A percentile compares a stretch with the other conserved stretches of the same genome.
These are phyloP conservation scores for Morus bassanus DNA, from an alignment of 2,797 vertebrate genomes.

Conservation along the genomic window DNA sequence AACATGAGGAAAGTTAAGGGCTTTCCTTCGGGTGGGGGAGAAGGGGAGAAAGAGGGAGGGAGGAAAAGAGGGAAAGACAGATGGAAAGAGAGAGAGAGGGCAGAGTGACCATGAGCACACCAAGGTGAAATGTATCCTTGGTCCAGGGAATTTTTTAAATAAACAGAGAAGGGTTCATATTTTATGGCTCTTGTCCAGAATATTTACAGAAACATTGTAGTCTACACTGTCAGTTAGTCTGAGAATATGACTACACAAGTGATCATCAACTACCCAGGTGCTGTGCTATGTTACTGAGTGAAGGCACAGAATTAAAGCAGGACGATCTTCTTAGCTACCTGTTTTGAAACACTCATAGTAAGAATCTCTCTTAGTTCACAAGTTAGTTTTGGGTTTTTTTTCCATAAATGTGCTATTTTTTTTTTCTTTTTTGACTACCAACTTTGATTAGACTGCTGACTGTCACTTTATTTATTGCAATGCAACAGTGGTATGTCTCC, in stretches of 20 bases:
- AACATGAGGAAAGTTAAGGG: background rate
- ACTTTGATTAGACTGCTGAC: background rate
- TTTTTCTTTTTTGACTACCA: background rate
- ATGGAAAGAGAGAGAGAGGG: background rate
- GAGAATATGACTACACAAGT: background rate
- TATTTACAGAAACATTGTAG: background rate
- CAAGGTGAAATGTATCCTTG: background rate
- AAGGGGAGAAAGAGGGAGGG: background rate
- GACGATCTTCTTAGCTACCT: background rate
- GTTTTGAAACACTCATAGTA: background rate
- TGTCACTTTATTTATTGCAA: background rate
- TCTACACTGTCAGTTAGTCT: background rate
- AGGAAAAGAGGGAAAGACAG: background rate
- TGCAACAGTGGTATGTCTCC: background rate
- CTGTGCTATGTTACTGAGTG: background rate
- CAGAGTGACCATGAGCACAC: background rate
- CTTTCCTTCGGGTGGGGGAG: background rate
- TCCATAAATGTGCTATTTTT: background rate
- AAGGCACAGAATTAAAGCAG: background rate
- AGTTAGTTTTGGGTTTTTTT: background rate
- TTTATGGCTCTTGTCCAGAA: background rate
- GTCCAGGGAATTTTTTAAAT: background rate
- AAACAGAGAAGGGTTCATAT: background rate
- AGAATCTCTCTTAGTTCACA: background rate
- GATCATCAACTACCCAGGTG: background rate